These are phyloP conservation scores for Hipposideros larvatus DNA, from an alignment of 2,797 vertebrate species.

Conservation along the genomic window DNA sequence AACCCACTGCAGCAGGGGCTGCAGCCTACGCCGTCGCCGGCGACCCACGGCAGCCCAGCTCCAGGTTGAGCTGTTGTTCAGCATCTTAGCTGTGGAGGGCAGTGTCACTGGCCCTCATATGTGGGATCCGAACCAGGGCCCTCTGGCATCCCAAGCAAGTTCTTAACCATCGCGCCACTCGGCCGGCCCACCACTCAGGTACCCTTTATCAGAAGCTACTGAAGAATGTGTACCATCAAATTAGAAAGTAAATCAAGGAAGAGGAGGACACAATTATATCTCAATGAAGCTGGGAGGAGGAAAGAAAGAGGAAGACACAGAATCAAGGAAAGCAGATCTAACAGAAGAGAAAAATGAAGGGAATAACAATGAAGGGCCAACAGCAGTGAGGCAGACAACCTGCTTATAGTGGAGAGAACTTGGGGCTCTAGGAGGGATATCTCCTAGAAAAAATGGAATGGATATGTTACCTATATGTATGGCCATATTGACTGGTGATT, in stretches of 20 bases:
- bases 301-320: neutral
- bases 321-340: neutral
- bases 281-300: too few species aligned
- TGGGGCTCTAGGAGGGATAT: neutral
- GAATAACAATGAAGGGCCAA: neutral
- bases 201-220: neutral
- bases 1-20: too few species aligned
- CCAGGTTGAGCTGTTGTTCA: too few species aligned
- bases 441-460: neutral
- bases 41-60: too few species aligned
- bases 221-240: neutral
- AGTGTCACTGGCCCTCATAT: too few species aligned
- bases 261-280: neutral
- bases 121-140: too few species aligned
- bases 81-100: too few species aligned
- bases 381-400: neutral
- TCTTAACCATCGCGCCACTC: too few species aligned
- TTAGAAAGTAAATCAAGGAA: slow-evolving; percentile 14
- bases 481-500: neutral
- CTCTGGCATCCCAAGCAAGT: too few species aligned
- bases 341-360: neutral
- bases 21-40: too few species aligned
- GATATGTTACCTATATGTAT: neutral
- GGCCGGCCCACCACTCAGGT: neutral
- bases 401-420: neutral